Evolutionary conservation across 2,113 vertebrate species (phyloP).

Genomic region (Oceanodroma tethys): DNA sequence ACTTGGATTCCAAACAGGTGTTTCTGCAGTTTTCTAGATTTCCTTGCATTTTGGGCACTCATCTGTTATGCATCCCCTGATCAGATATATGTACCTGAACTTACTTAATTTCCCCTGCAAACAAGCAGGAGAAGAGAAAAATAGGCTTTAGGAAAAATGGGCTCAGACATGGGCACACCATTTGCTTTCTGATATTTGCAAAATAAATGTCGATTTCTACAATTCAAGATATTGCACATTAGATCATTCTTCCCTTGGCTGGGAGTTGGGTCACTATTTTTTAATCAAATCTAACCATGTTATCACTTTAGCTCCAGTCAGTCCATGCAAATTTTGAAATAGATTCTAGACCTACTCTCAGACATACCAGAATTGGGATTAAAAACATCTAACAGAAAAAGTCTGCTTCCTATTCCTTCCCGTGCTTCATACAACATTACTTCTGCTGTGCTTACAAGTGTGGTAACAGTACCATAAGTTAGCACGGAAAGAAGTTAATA

Average conservation of each 20-base stretch:
- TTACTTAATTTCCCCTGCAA: neutral
- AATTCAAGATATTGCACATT: neutral
- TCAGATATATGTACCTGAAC: neutral
- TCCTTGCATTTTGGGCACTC: neutral
- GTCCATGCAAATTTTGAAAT: neutral
- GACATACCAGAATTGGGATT: neutral
- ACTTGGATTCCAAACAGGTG: neutral
- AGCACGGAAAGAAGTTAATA: neutral
- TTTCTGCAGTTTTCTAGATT: neutral
- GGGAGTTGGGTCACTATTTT: neutral
- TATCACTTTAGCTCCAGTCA: neutral
- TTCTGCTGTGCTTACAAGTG: neutral
- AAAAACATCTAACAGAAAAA: neutral
- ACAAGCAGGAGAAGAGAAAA: neutral
- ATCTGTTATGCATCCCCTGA: neutral
- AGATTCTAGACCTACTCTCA: neutral
- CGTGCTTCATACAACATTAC: neutral
- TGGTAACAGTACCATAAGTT: neutral
- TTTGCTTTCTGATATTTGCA: neutral
- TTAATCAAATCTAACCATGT: neutral
- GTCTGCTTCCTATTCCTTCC: neutral
- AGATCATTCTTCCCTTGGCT: neutral
- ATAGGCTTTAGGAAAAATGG: neutral
- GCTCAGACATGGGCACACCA: neutral
- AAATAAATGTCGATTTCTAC: neutral